A percentile compares a stretch with the other conserved stretches of the same genome.
Evolutionary conservation across 2,113 vertebrate species (phyloP).

Genomic region (Callionymus lyra): DNA sequence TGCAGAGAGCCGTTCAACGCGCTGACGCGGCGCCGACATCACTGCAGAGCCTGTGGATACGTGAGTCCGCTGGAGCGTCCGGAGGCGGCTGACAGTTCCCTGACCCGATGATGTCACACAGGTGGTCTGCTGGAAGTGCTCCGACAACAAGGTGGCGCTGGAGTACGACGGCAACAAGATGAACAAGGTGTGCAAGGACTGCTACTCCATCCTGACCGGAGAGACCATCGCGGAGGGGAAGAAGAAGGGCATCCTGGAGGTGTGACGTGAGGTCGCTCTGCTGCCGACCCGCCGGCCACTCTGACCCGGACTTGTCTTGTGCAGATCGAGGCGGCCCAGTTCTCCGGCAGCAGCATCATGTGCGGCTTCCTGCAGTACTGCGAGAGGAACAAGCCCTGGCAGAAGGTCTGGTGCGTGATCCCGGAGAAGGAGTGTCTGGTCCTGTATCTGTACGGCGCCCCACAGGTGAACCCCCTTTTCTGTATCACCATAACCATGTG

Average conservation of each 20-base stretch:
- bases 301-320: neutral
- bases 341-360: constrained; percentile 86
- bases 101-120: constrained; percentile 39
- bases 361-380: constrained; percentile 93
- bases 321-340: constrained; percentile 92
- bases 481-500: too few relatives aligned
- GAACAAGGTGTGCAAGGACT: constrained; percentile 95
- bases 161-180: constrained; percentile 83
- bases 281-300: neutral
- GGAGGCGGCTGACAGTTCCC: neutral
- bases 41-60: constrained; percentile 89
- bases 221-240: constrained; percentile 72
- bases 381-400: constrained; percentile 92
- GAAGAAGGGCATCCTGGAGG: constrained; percentile 90
- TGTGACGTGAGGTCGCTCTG: constrained; percentile 22
- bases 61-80: constrained; percentile 61
- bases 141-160: constrained; percentile 85
- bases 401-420: constrained; percentile 94
- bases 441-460: constrained; percentile 91
- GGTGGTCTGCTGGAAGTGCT: constrained; percentile 99
- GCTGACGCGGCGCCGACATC: constrained; percentile 84
- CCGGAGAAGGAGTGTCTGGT: constrained; percentile 90
- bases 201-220: constrained; percentile 76
- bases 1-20: constrained; percentile 90
- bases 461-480: constrained; percentile 77